These are phyloP conservation scores for Tillus elongatus DNA, from an alignment of 2,888 invertebrate genomes.

Conservation along the genomic window DNA sequence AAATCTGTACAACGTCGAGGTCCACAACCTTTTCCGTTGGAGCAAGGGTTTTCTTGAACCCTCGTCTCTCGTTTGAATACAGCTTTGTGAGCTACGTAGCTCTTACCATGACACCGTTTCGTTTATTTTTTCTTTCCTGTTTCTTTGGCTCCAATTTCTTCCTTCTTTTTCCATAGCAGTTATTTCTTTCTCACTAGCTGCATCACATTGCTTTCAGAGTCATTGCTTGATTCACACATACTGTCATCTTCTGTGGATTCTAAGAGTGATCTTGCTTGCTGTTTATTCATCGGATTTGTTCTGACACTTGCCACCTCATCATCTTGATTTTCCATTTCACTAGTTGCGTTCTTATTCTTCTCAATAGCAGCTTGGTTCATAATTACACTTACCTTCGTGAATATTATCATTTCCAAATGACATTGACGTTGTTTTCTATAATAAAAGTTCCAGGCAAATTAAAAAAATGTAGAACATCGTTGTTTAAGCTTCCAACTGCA, in stretches of 20 bases:
- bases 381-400: not conserved
- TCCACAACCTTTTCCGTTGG: not conserved
- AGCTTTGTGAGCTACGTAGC: not conserved
- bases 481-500: too few species aligned
- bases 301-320: too few species aligned
- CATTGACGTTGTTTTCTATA: too few species aligned
- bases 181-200: too few species aligned
- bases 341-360: not conserved
- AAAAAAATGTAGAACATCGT: too few species aligned
- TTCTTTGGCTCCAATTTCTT: constrained; percentile 1
- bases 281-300: too few species aligned
- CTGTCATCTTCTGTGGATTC: too few species aligned
- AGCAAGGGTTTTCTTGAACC: constrained; percentile 1
- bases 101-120: not conserved
- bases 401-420: too few species aligned
- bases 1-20: not conserved
- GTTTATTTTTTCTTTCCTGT: not conserved
- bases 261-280: too few species aligned
- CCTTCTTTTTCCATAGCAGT: constrained; percentile 1
- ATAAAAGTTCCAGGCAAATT: too few species aligned
- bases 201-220: too few species aligned
- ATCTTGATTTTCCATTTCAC: not conserved
- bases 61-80: not conserved
- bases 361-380: not conserved
- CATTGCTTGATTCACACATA: too few species aligned